Evolutionary conservation across 1,140 invertebrate genomes (phyloP), one percentile per base, ranked within the genome.

Genomic region (Luehdorfia chinensis): DNA sequence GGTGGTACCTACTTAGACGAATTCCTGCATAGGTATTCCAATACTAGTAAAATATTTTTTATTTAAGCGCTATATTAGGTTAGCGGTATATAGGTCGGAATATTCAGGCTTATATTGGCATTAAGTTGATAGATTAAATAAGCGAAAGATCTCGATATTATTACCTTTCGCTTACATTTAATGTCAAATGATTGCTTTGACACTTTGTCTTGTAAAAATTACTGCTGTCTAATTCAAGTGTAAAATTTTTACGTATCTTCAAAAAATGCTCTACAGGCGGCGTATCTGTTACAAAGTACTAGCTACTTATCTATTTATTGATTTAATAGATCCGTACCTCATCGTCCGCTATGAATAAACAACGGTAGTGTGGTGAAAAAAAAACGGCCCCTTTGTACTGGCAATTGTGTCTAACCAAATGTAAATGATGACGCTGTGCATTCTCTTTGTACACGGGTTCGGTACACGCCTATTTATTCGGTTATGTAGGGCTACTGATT

Each of bases 261-360:
- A 48, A 54, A 46, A 33, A n/a, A 6, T 39, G 19, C 6, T 23
- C 34, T 33, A 52, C 14, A 7, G 55, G 48, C 56, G 69, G 69
- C 59, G 48, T 77, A 81, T 84, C 79, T 50, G 45, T 84, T 75
- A 60, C 79, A 79, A 72, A 77, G 70, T 55, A 48, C 57, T 39
- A 37, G 46, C 61, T 66, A 67, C 59, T 78, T 76, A 84, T 84
- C 67, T 75, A 74, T 84, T 79, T 84, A 78, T 66, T 65, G 64
- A 74, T 76, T 72, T 53, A 69, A 78, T 66, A 66, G 67, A 55
- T 62, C 41, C 34, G 44, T 47, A 45, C 46, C 37, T 34, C 30
- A 48, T 53, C 49, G 56, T 55, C 55, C 30, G 4, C 30, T 48
- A 44, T 63, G 54, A 72, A 63, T 61, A 73, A 75, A 70, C 69